Evolutionary conservation across 2,797 vertebrate species (phyloP).

Genomic region (Peromyscus attwateri): DNA sequence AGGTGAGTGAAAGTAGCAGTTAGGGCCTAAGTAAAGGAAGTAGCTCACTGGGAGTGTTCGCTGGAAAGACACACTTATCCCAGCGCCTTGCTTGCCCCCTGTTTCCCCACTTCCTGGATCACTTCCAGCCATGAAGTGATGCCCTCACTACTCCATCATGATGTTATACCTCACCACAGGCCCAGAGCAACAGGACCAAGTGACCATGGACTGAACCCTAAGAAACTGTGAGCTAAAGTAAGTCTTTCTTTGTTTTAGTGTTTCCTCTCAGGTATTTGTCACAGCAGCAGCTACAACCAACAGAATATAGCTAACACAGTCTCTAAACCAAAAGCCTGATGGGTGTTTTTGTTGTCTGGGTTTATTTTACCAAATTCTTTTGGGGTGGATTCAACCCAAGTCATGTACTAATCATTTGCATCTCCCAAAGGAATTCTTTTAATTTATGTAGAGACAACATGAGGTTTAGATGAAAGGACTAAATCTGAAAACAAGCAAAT

Average conservation of each 20-base stretch:
- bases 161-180: neutral
- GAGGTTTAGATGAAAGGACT: neutral
- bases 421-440: neutral
- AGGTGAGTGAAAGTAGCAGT: neutral
- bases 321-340: neutral
- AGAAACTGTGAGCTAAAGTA: neutral
- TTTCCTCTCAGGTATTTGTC: neutral
- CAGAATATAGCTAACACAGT: neutral
- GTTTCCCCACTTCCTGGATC: neutral
- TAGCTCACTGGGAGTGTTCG: neutral
- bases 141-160: neutral
- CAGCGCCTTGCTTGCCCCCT: neutral
- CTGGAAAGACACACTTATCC: neutral
- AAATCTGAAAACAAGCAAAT: slow-evolving; percentile 41
- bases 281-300: neutral
- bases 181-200: neutral
- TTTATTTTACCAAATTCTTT: slow-evolving; percentile 32
- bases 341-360: neutral
- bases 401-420: neutral
- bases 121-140: neutral
- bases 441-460: neutral
- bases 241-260: neutral
- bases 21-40: neutral
- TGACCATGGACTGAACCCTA: neutral
- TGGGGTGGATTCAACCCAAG: neutral